Percentiles rank a stretch among this genome's conserved stretches.
These are phyloP conservation scores for Euschistus heros DNA, from an alignment of 1,140 invertebrate species.

Conservation along the genomic window DNA sequence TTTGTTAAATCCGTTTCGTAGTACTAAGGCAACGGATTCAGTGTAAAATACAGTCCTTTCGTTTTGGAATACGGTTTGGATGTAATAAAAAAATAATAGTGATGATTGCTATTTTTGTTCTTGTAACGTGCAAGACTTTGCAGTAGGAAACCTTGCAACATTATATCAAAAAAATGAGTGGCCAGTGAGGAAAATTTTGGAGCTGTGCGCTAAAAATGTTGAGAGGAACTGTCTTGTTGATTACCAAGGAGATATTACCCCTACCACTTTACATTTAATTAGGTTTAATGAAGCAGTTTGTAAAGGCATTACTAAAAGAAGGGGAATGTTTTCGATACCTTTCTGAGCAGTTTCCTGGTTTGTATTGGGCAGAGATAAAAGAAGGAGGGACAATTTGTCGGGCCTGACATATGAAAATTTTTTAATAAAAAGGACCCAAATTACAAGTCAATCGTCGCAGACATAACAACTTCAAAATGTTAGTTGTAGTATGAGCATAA, in stretches of 20 bases:
- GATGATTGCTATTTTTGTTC: not conserved
- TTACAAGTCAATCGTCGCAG: not conserved
- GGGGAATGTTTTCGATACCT: conserved; percentile 27
- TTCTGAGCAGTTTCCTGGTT: conserved; percentile 20
- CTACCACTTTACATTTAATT: conserved; percentile 37
- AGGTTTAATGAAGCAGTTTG: conserved; percentile 30
- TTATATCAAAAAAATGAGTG: conserved; percentile 1
- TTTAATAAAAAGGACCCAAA: no score
- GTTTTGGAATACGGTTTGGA: not conserved
- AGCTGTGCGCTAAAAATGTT: not conserved
- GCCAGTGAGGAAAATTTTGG: not conserved
- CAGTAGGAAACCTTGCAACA: not conserved
- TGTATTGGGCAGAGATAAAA: conserved; percentile 18
- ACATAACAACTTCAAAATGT: not conserved
- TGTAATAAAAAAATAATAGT: not conserved
- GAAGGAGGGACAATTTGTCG: conserved; percentile 27
- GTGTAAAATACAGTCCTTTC: not conserved
- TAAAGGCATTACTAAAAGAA: conserved; percentile 32
- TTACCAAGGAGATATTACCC: not conserved
- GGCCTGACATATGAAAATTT: conserved; percentile 32
- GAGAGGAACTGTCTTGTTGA: not conserved
- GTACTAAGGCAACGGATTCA: not conserved
- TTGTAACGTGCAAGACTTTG: not conserved
- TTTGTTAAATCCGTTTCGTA: no score
- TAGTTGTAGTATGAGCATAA: conserved; percentile 31